Percentiles rank a stretch among this genome's conserved stretches.
phyloP scores from a whole-genome alignment of 2,888 invertebrate species.

The Seira sanloemensis region DNA sequence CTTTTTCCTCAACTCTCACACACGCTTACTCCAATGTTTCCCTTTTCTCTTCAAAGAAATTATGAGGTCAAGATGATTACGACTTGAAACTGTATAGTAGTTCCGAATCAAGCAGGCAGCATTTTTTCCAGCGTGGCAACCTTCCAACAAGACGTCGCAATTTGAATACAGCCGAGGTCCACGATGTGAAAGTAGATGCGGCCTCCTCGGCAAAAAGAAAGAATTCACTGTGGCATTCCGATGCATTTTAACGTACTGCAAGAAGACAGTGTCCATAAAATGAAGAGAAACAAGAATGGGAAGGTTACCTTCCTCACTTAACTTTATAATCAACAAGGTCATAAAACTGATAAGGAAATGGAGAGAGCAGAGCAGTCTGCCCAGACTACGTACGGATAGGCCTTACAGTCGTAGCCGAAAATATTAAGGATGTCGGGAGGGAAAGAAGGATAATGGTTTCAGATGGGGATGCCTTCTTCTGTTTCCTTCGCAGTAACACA shows the following conservation, averaged over 20 bases:
- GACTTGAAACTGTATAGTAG: not conserved
- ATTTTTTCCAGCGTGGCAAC: too few relatives aligned
- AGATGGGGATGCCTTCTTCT: not conserved
- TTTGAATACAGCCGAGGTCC: not conserved
- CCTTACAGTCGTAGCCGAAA: not conserved
- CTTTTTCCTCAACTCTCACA: too few relatives aligned
- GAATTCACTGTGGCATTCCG: too few relatives aligned
- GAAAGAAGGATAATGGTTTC: not conserved
- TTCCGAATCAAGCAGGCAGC: too few relatives aligned
- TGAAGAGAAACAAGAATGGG: not conserved
- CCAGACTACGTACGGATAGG: not conserved
- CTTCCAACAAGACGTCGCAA: not conserved
- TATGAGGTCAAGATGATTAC: conserved; percentile 2
- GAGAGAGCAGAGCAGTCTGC: not conserved
- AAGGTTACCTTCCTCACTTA: not conserved
- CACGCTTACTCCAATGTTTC: too few relatives aligned
- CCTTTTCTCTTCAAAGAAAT: not conserved
- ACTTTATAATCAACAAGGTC: conserved; percentile 11
- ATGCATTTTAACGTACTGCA: conserved; percentile 15
- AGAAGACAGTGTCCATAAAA: not conserved
- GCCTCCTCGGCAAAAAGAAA: not conserved
- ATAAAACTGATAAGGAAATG: conserved; percentile 8
- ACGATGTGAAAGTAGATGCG: not conserved
- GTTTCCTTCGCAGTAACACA: not conserved
- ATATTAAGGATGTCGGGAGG: too few relatives aligned